Base-by-base conservation (phyloP, 2,797 vertebrate species). In the Myotis findleyi region DNA sequence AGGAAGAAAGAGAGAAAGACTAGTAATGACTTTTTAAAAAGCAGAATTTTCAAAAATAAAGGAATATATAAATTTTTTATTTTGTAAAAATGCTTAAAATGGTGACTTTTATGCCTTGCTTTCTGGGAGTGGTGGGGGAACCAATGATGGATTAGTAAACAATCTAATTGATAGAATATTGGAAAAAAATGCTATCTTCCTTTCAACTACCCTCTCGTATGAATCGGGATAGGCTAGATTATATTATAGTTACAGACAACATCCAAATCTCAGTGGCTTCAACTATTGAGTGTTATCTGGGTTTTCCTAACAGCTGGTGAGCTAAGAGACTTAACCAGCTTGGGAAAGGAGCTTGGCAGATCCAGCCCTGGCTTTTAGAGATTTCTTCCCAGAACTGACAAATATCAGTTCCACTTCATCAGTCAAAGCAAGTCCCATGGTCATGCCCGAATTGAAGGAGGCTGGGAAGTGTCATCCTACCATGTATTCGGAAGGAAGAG, bases 11-110 rank as follows among this genome's bases (percentile, higher is more conserved):
- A 3, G 11, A 64, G 27, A n/a, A 30, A 64, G 30, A 66, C 7
- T 13, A 79, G 30, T 59, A 71, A 33, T 85, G 23, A 49, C 57
- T 69, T 27, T 94, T 75, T 55, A 2, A 55, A 85, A 79, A 64
- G 79, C 33, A 79, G n/a, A 86, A 86, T 69, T 11, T 76, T n/a
- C 7, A 51, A 62, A 92, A 82, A 81, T 72, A 94, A 80, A 93
- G 38, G 59, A 21, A 57, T 73, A 14, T 82, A 16, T 64, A 38
- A 25, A 71, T 14, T 82, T 94, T 94, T n/a, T 23, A 89, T 79
- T 91, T 33, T 89, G 41, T 36, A 36, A 82, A 73, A 89, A 53
- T 91, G 44, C 27, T 77, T 77, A 92, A 84, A 85, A 72, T 81
- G 47, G 4, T 71, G 53, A 76, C 77, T 81, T 93, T 85, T 75